These are phyloP conservation scores for Chrysocyon brachyurus DNA, from an alignment of 2,797 vertebrate genomes.

Conservation along the genomic window DNA sequence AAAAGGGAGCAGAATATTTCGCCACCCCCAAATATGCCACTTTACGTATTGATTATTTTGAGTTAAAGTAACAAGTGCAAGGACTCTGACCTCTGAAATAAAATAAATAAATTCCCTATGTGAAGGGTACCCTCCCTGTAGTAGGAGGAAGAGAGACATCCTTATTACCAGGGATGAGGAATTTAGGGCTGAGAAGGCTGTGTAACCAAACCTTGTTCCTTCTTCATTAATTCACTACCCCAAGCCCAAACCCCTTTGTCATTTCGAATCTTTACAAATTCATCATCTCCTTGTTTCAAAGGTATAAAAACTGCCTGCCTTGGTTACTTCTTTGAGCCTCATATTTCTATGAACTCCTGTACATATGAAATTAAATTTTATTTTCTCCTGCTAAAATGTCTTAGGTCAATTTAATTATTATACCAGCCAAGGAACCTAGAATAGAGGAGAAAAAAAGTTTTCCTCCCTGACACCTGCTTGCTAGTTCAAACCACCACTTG, in stretches of 20 bases:
- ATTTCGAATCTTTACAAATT: neutral
- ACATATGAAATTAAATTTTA: neutral
- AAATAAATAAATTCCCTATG: neutral
- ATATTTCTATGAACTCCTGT: neutral
- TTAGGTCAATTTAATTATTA: neutral
- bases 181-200: neutral
- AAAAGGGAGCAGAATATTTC: neutral
- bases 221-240: neutral
- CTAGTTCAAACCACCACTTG: neutral
- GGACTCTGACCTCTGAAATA: neutral
- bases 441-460: neutral
- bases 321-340: neutral
- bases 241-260: neutral
- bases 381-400: neutral
- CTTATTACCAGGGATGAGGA: neutral
- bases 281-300: neutral
- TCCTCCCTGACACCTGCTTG: neutral
- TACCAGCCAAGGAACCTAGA: neutral
- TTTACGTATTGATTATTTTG: neutral
- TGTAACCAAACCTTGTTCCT: neutral
- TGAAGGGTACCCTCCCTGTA: neutral
- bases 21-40: neutral
- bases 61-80: neutral
- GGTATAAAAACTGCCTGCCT: neutral
- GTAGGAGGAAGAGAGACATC: neutral